Evolutionary conservation across 2,113 vertebrate genomes (phyloP).

Genomic region (Sakesphorus luctuosus): DNA sequence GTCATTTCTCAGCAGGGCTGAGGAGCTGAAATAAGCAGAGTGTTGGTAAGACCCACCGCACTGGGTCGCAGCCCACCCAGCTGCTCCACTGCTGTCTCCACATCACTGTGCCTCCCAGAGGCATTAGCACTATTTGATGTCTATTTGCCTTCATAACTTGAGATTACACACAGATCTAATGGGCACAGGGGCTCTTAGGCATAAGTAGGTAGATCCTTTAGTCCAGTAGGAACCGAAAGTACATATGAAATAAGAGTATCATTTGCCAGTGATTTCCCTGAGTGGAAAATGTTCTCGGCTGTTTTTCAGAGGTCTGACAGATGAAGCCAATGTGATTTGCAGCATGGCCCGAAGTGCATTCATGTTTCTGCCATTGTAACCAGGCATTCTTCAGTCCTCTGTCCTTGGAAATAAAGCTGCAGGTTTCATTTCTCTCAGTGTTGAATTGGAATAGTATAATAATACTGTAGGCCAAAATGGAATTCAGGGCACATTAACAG

Average conservation of each 20-base stretch:
- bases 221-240: slow-evolving; percentile 3
- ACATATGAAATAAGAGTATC: background rate
- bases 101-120: background rate
- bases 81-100: fast-evolving
- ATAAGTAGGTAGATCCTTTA: background rate
- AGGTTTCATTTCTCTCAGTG: slow-evolving; percentile 16
- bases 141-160: background rate
- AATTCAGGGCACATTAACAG: slow-evolving; percentile 23
- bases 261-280: slow-evolving; percentile 42
- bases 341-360: slow-evolving; percentile 32
- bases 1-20: background rate
- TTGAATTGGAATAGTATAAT: background rate
- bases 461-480: slow-evolving; percentile 13
- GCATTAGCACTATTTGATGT: background rate
- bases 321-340: slow-evolving; percentile 55
- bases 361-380: slow-evolving; percentile 45
- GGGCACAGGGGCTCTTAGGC: background rate
- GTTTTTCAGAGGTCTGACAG: slow-evolving; percentile 54
- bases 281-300: slow-evolving; percentile 46
- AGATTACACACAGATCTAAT: background rate
- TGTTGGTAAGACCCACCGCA: background rate
- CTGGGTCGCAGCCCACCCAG: background rate
- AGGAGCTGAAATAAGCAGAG: background rate
- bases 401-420: slow-evolving; percentile 47
- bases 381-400: background rate